Evolutionary conservation across 2,797 vertebrate genomes (phyloP).

Genomic region (Holocentrus rufus): DNA sequence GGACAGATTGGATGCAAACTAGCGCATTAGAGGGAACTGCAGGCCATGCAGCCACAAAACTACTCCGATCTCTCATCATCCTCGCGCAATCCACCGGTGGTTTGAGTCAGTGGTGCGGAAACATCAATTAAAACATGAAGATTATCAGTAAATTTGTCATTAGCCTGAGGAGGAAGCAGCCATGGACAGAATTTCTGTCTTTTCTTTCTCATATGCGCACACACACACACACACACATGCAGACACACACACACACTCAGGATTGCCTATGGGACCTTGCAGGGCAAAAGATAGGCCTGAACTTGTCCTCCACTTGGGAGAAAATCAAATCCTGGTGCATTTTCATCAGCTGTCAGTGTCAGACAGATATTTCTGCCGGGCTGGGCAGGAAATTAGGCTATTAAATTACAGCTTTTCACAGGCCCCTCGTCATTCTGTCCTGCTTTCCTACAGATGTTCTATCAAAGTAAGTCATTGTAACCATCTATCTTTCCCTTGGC

Average conservation of each 20-base stretch:
- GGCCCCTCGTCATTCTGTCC: slow-evolving; percentile 82
- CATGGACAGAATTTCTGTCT: slow-evolving; percentile 49
- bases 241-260: slow-evolving; percentile 45
- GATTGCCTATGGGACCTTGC: slow-evolving; percentile 73
- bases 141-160: slow-evolving; percentile 80
- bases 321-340: slow-evolving; percentile 88
- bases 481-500: slow-evolving; percentile 89
- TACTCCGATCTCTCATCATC: slow-evolving; percentile 61
- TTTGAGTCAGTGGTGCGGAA: slow-evolving; percentile 74
- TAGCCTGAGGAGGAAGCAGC: slow-evolving; percentile 67
- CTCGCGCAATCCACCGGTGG: slow-evolving; percentile 71
- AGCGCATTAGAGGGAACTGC: slow-evolving; percentile 39
- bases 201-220: slow-evolving; percentile 18
- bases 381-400: slow-evolving; percentile 94
- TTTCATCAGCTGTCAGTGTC: slow-evolving; percentile 92
- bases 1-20: slow-evolving; percentile 50
- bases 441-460: slow-evolving; percentile 87
- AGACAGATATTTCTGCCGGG: slow-evolving; percentile 87
- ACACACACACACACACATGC: not conserved
- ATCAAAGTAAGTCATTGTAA: slow-evolving; percentile 91
- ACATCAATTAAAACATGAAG: slow-evolving; percentile 81
- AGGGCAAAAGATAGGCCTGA: slow-evolving; percentile 82
- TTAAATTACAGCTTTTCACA: slow-evolving; percentile 92
- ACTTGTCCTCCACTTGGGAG: slow-evolving; percentile 85
- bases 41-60: slow-evolving; percentile 48